Evolutionary conservation across 2,797 vertebrate species (phyloP).

Genomic region (Enteromius afrohamiltoni): DNA sequence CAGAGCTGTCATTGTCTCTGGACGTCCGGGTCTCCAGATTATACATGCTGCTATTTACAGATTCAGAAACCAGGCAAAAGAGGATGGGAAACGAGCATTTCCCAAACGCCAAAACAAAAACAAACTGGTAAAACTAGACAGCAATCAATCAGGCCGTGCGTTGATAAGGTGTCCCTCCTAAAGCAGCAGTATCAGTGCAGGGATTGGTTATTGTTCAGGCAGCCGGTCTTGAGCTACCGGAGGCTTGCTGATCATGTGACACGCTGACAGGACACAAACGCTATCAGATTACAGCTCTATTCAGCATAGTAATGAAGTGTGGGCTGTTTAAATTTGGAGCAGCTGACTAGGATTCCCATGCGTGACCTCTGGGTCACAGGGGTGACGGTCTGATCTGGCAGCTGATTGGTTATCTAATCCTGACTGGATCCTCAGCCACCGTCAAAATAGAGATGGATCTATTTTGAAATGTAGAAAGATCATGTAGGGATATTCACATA

Average conservation of each 20-base stretch:
- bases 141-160: background rate
- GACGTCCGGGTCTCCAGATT: constrained; percentile 7
- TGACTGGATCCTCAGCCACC: background rate
- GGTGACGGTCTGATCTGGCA: constrained; percentile 27
- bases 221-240: background rate
- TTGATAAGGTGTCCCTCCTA: background rate
- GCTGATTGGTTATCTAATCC: constrained; percentile 36
- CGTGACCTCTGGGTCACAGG: background rate
- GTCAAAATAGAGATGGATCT: background rate
- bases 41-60: constrained; percentile 9
- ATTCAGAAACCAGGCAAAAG: background rate
- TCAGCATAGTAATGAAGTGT: background rate
- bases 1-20: constrained; percentile 26
- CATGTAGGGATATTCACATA: too few relatives aligned
- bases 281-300: constrained; percentile 15
- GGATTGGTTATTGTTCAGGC: background rate
- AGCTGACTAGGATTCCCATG: constrained; percentile 30
- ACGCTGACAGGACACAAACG: background rate
- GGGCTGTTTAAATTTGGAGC: constrained; percentile 15
- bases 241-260: constrained; percentile 1
- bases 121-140: background rate
- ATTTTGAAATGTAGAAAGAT: background rate
- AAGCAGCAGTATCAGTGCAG: background rate
- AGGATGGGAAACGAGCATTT: background rate
- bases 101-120: constrained; percentile 11